These are phyloP conservation scores for Myotis davidii DNA, from an alignment of 2,113 vertebrate species.

Conservation along the genomic window DNA sequence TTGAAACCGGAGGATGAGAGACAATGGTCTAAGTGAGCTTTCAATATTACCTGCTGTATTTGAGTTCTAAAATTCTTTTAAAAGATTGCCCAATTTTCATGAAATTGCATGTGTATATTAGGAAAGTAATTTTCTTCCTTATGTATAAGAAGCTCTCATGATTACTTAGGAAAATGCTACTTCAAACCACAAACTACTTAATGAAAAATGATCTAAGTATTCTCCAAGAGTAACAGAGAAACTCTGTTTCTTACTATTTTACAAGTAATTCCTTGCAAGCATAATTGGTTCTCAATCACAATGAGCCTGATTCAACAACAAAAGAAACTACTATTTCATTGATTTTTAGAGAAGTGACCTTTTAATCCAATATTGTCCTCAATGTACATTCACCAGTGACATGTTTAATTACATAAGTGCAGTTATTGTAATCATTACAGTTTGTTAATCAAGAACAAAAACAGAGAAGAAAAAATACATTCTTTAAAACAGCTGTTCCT, in stretches of 20 bases:
- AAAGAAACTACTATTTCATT: not conserved
- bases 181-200: slow-evolving; percentile 36
- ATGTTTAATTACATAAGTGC: not conserved
- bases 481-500: not conserved
- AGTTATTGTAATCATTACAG: not conserved
- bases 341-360: not conserved
- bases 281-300: not conserved
- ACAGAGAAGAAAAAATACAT: not conserved
- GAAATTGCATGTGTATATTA: not conserved
- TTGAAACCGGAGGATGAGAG: not conserved
- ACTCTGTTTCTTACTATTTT: not conserved
- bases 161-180: not conserved
- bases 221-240: not conserved
- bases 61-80: not conserved
- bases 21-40: not conserved
- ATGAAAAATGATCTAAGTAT: slow-evolving; percentile 15
- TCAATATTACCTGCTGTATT: not conserved
- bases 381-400: not conserved
- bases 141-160: not conserved
- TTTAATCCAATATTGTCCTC: slow-evolving; percentile 6
- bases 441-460: not conserved
- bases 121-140: not conserved
- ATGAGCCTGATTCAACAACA: not conserved
- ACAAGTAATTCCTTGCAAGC: not conserved
- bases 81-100: not conserved